Evolutionary conservation across 2,797 vertebrate genomes (phyloP).

Genomic region (Eidolon dupreanum): DNA sequence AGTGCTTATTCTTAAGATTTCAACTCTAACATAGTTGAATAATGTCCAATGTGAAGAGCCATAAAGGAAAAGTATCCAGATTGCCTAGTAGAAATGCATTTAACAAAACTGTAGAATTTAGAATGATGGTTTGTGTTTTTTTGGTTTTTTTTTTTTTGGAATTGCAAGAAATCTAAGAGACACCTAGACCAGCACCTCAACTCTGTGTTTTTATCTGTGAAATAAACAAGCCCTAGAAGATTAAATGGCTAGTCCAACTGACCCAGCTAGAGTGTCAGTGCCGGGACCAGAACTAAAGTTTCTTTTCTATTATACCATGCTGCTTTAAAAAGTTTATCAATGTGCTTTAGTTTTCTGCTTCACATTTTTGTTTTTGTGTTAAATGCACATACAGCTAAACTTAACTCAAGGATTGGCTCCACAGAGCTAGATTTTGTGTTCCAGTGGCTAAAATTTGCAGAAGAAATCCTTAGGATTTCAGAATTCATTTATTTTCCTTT

Average conservation of each 20-base stretch:
- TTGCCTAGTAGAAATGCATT: background rate
- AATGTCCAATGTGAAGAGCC: background rate
- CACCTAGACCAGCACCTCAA: background rate
- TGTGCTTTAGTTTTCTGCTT: constrained; percentile 11
- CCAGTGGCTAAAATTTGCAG: background rate
- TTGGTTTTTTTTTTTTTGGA: background rate
- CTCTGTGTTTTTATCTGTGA: background rate
- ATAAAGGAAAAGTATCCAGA: background rate
- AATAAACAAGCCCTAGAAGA: background rate
- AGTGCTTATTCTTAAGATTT: background rate
- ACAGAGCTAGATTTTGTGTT: constrained; percentile 1
- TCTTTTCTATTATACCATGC: background rate
- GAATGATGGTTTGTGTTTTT: background rate
- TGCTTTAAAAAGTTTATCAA: background rate
- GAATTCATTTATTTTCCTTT: constrained; percentile 45
- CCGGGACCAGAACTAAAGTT: background rate
- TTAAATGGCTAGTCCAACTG: background rate
- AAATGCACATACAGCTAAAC: background rate
- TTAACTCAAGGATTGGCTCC: background rate
- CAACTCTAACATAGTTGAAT: background rate
- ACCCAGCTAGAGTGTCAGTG: background rate
- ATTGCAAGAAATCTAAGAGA: background rate
- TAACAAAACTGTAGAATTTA: constrained; percentile 22
- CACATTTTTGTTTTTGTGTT: constrained; percentile 28
- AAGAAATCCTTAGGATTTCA: constrained; percentile 19